Evolutionary conservation across 2,113 vertebrate genomes (phyloP).

Genomic region (Bostrychus sinensis): DNA sequence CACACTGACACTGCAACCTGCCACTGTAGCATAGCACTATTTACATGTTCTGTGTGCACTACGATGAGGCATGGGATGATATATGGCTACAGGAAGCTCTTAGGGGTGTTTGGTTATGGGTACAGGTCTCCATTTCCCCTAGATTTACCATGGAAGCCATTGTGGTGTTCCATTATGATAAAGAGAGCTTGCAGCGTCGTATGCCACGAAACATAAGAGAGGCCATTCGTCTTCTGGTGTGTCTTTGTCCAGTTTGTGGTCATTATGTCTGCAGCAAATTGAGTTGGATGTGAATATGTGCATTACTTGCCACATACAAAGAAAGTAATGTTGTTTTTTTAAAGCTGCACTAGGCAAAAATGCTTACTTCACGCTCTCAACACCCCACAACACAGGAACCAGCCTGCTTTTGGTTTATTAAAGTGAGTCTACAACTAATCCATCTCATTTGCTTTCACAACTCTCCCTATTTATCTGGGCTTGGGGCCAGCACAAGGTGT

Average conservation of each 20-base stretch:
- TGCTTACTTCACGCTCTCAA: no score
- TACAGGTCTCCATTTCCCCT: slow-evolving; percentile 6
- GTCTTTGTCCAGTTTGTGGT: slow-evolving; percentile 19
- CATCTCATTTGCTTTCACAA: no score
- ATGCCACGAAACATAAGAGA: slow-evolving; percentile 31
- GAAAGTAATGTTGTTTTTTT: no score
- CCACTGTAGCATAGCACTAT: background rate
- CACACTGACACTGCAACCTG: background rate
- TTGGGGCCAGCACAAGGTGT: no score
- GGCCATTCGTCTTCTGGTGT: slow-evolving; percentile 35
- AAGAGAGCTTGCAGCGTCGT: slow-evolving; percentile 6
- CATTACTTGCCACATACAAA: no score
- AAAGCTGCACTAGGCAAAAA: no score
- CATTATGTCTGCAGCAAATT: slow-evolving; percentile 35
- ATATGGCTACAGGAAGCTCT: background rate
- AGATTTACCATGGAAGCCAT: slow-evolving; percentile 19
- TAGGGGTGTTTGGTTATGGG: slow-evolving; percentile 1
- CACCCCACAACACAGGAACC: no score
- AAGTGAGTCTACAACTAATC: no score
- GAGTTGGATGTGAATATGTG: slow-evolving; percentile 20
- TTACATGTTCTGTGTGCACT: background rate
- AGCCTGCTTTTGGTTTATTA: no score
- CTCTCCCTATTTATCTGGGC: no score
- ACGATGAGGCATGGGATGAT: background rate
- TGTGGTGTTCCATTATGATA: slow-evolving; percentile 15